phyloP scores from a whole-genome alignment of 2,797 vertebrate genomes.

The Thamnophis elegans region DNA sequence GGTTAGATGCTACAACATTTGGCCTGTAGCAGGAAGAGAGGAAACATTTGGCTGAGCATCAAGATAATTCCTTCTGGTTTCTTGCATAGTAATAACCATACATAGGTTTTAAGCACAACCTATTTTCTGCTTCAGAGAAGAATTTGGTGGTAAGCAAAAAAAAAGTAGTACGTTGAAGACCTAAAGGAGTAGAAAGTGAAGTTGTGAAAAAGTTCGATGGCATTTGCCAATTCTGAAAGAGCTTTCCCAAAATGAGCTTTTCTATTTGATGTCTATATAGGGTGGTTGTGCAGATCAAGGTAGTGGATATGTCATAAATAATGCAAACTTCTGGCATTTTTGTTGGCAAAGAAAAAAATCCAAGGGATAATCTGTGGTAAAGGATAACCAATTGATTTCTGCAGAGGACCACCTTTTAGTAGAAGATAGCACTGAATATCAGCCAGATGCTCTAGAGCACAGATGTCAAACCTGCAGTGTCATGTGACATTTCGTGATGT shows the following conservation, averaged over 20 bases:
- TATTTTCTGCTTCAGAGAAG: background rate
- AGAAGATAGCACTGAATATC: background rate
- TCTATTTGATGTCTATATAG: background rate
- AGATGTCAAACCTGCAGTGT: fast-evolving
- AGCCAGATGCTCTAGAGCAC: background rate
- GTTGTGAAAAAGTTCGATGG: background rate
- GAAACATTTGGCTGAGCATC: background rate
- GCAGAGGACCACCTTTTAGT: background rate
- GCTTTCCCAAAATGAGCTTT: background rate
- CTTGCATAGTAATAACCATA: background rate
- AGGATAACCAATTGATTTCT: background rate
- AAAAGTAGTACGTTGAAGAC: background rate
- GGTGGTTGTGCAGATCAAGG: background rate
- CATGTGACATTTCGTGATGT: background rate
- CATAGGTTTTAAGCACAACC: background rate
- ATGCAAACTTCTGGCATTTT: background rate
- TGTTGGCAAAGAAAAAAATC: background rate
- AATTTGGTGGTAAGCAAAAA: background rate
- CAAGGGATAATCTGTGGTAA: background rate
- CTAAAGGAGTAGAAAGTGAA: background rate
- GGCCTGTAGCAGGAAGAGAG: background rate
- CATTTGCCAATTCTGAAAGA: background rate
- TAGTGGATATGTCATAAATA: background rate
- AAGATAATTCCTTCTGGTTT: background rate
- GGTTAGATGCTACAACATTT: slow-evolving; percentile 10